A percentile compares a stretch with the other conserved stretches of the same genome.
Conservation (phyloP, 2,888 invertebrate species). For the Lutraria lutraria region DNA sequence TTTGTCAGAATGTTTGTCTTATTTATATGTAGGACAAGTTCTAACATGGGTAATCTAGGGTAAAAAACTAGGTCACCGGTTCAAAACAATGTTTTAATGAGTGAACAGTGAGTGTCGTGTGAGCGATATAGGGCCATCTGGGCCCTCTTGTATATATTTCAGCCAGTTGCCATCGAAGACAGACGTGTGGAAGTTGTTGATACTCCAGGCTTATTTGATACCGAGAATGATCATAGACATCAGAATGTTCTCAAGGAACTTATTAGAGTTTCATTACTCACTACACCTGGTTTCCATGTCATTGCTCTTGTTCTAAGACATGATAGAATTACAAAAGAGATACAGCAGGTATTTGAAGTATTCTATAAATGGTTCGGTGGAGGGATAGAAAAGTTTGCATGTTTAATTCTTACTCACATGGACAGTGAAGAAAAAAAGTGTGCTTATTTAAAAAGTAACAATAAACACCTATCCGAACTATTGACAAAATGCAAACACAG, state of each 20-base stretch:
- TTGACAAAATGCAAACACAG: not conserved
- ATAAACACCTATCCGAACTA: slow-evolving; percentile 16
- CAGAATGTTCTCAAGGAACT: slow-evolving; percentile 13
- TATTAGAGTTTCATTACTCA: not conserved
- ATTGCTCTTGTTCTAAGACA: slow-evolving; percentile 26
- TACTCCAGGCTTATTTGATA: slow-evolving; percentile 36
- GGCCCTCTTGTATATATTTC: no score
- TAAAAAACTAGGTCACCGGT: no score
- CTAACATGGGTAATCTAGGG: no score
- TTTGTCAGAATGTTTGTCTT: no score
- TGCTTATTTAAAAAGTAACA: not conserved
- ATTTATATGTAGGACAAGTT: no score
- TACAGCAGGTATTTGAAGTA: slow-evolving; percentile 8
- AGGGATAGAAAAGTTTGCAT: slow-evolving; percentile 30
- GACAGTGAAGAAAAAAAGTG: not conserved
- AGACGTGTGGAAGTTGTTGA: slow-evolving; percentile 29
- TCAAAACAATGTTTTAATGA: no score
- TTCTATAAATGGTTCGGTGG: slow-evolving; percentile 25
- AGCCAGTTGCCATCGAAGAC: no score
- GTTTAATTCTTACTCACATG: slow-evolving; percentile 22
- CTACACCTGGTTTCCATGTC: slow-evolving; percentile 29
- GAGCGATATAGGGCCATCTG: no score
- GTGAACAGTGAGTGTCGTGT: no score
- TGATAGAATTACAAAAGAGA: slow-evolving; percentile 28
- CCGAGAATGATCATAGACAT: not conserved